These are phyloP conservation scores for Dendrocopos noguchii DNA, from an alignment of 2,113 vertebrate genomes.

Conservation along the genomic window DNA sequence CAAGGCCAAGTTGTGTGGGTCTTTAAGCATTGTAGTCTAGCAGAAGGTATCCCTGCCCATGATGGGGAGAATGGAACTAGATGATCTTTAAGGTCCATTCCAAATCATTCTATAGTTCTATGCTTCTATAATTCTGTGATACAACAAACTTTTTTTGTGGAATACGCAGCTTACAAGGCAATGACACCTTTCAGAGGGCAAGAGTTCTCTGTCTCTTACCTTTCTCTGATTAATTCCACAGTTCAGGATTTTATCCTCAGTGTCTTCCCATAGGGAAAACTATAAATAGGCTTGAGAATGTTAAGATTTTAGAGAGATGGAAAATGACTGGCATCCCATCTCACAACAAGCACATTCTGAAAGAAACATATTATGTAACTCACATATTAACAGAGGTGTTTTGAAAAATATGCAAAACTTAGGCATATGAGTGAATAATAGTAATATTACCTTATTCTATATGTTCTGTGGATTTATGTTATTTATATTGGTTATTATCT, in stretches of 20 bases:
- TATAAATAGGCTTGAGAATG: neutral
- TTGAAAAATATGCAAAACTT: neutral
- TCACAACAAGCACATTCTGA: neutral
- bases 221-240: neutral
- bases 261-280: neutral
- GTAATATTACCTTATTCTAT: neutral
- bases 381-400: neutral
- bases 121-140: too few relatives aligned
- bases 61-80: too few relatives aligned
- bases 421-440: neutral
- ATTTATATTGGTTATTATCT: neutral
- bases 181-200: neutral
- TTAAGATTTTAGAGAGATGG: neutral
- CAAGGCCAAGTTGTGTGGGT: too few relatives aligned
- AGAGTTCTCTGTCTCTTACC: neutral
- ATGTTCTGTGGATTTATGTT: neutral
- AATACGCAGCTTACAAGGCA: neutral
- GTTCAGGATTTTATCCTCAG: neutral
- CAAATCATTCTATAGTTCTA: too few relatives aligned
- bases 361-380: neutral
- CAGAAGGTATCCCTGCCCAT: too few relatives aligned
- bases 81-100: too few relatives aligned
- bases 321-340: neutral
- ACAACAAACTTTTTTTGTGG: neutral
- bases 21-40: too few relatives aligned